Evolutionary conservation across 2,888 invertebrate genomes (phyloP), one percentile per base, ranked within the genome.

Genomic region (Microplitis deprimator): DNA sequence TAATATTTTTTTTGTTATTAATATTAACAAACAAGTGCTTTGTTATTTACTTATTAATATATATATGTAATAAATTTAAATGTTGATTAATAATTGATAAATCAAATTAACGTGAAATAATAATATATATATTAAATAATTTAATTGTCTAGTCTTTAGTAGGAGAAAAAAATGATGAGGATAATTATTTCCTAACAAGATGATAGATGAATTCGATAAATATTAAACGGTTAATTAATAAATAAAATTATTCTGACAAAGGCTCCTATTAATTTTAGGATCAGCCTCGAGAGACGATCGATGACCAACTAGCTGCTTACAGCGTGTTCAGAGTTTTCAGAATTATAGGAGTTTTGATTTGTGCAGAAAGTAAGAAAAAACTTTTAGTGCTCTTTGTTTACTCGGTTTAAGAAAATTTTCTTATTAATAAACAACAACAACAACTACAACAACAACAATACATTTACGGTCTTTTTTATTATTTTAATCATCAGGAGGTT

Each of bases 291-390:
- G 68, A 77, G 76, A 77, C 68, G 73, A 77, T 77, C 60, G 73
- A 77, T 74, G 70, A 75, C 70, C 71, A 70, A 77, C 73, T 67
- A 65, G 70, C 67, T 70, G 70, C 69, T 64, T 40, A 77, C 76
- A 68, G 67, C 76, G 73, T 76, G 62, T 70, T 78, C 60, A 75
- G 60, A 69, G 76, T 79, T 78, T 61, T 68, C 64, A 73, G 76
- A 77, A 73, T 77, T 74, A 70, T 75, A 84, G 85, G 85, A 84
- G 88, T 84, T 89, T 88, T 86, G 82, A 85, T 88, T 89, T 89
- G 89, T 89, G 89, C 89, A 89, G 89, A 89, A 89, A 89, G 87
- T 87, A 87, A 87, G 84, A 84, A 78, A 81, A 71, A 68, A 77
- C 50, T 40, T 10, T 65, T 64, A 77, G 75, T 74, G 77, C 76